Evolutionary conservation across 2,113 vertebrate genomes (phyloP).

Genomic region (Rhipidura dahli): DNA sequence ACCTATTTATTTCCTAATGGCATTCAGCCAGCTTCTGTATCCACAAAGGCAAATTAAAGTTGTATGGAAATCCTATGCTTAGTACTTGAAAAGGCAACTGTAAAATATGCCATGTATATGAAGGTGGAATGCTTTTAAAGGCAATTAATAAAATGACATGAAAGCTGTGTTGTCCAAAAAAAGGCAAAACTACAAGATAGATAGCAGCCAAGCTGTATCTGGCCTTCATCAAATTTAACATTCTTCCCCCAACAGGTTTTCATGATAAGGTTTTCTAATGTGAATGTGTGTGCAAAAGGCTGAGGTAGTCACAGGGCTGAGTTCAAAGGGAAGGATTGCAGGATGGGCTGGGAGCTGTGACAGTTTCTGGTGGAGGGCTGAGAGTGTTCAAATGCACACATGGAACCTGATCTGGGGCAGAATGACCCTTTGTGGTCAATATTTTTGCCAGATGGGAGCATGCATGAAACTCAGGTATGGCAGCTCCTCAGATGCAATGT

Average conservation of each 20-base stretch:
- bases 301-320: not conserved
- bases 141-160: not conserved
- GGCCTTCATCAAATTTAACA: not conserved
- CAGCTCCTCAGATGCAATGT: not conserved
- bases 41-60: not conserved
- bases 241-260: not conserved
- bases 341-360: rapidly evolving
- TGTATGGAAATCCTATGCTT: not conserved
- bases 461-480: not conserved
- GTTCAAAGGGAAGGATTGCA: not conserved
- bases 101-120: not conserved
- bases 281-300: not conserved
- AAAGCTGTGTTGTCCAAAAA: not conserved
- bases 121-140: not conserved
- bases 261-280: not conserved
- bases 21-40: not conserved
- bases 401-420: not conserved
- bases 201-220: not conserved
- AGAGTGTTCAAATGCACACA: not conserved
- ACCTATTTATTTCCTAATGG: not conserved
- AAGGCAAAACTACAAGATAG: not conserved
- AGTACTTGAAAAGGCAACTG: not conserved
- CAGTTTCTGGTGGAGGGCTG: not conserved
- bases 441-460: not conserved
- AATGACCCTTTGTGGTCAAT: not conserved